Percentiles rank a stretch among this genome's conserved stretches.
phyloP scores from a whole-genome alignment of 2,113 vertebrate species.

The Setophaga petechia region DNA sequence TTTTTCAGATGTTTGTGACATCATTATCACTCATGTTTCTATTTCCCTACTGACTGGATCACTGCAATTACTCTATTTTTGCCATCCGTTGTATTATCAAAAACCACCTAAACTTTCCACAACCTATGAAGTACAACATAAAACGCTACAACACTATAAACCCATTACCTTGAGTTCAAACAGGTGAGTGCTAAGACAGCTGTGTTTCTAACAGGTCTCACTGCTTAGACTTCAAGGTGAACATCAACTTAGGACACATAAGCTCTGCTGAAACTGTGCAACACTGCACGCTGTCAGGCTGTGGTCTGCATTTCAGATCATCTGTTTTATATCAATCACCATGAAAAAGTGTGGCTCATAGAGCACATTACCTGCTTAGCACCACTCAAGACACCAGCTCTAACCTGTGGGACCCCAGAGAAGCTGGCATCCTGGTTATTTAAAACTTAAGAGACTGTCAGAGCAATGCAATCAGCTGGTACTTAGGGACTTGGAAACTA shows the following conservation, averaged over 20 bases:
- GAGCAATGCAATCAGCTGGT: neutral
- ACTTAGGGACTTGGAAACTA: neutral
- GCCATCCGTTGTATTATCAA: neutral
- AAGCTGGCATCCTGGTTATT: neutral
- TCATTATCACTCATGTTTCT: neutral
- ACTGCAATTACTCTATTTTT: neutral
- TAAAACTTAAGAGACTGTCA: slow-evolving; percentile 15
- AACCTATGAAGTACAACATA: neutral
- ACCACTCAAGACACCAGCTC: neutral
- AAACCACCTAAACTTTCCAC: neutral
- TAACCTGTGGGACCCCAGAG: neutral
- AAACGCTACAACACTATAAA: neutral
- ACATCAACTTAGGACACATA: neutral
- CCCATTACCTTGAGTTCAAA: neutral
- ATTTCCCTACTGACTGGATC: neutral
- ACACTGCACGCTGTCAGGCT: neutral
- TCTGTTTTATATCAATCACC: neutral
- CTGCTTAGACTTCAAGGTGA: neutral
- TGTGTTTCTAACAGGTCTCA: neutral
- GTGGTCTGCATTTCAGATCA: neutral
- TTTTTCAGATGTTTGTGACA: neutral
- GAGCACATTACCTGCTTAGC: neutral
- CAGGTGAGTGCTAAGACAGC: neutral
- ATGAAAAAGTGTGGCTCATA: neutral
- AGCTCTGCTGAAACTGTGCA: neutral